Evolutionary conservation across 2,888 invertebrate genomes (phyloP), one percentile per base, ranked within the genome.

Genomic region (Apeira syringaria): DNA sequence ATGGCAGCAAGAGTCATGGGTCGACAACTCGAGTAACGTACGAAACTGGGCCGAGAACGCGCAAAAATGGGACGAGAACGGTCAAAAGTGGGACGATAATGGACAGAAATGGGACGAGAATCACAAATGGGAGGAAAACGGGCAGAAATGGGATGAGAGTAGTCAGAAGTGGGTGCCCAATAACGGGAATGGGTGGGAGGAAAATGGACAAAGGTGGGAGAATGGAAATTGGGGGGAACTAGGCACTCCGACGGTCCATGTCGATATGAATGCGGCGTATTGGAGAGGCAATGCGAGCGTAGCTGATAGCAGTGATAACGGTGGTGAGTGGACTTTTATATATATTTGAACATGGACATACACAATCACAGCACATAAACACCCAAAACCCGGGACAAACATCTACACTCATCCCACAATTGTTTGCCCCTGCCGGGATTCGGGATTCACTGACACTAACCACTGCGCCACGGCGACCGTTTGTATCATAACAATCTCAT

Each of bases 281-380:
- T 89, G 89, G 85, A 63, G 87, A 28, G 86, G 84, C 0, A 84
- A 83, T 24, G 84, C 80, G 0, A 88, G 88, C 33, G 81, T 86
- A 0, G 88, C 88, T 0, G 89, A 86, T 20, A 88, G 87, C 62
- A 90, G 90, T 40, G 90, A 90, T 56, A 90, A 90, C 60, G 90
- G 90, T 57, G 89, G 89, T 89, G 9, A 56, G 64, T 43, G n/a
- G 2, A 10, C 8, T 15, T 15, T 15, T 15, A 15, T 15, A n/a
- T n/a, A n/a, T n/a, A n/a, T n/a, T n/a, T n/a, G n/a, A n/a, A n/a
- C n/a, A n/a, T n/a, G n/a, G n/a, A n/a, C n/a, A n/a, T n/a, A n/a
- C n/a, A n/a, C n/a, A n/a, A n/a, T 15, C 15, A 15, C 4, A n/a
- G 15, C 15, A 15, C 2, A 15, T 4, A 15, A 15, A 15, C 15